Conservation (phyloP, 92 coral and sea anemone genomes). For the Parazoanthus swiftii region DNA sequence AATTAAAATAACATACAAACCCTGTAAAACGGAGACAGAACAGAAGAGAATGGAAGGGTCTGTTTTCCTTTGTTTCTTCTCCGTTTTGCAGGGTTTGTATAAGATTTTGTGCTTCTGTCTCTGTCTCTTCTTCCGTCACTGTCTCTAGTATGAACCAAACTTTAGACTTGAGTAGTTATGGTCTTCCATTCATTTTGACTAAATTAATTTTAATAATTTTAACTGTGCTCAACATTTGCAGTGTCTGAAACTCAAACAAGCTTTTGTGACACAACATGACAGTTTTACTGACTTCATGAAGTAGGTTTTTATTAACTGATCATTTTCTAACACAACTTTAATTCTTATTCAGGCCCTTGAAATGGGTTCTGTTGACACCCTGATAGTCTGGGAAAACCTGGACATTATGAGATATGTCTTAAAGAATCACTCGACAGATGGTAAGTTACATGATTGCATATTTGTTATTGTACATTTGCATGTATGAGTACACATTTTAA, state of each 20-base stretch:
- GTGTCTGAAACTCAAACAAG: not conserved
- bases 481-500: too few species aligned
- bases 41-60: too few species aligned
- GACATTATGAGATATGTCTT: constrained; percentile 88
- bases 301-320: not conserved
- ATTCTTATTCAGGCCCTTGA: constrained; percentile 73
- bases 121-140: too few species aligned
- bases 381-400: constrained; percentile 97
- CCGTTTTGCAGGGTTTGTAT: too few species aligned
- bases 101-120: too few species aligned
- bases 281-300: not conserved
- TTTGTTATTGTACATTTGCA: too few species aligned
- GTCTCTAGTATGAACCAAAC: too few species aligned
- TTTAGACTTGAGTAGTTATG: too few species aligned
- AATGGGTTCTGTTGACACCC: constrained; percentile 97
- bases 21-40: too few species aligned
- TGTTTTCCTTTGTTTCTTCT: too few species aligned
- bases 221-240: not conserved
- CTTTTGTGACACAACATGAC: not conserved
- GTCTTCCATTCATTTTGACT: too few species aligned
- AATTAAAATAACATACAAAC: too few species aligned
- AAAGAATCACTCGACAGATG: constrained; percentile 95
- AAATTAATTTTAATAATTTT: not conserved
- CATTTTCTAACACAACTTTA: not conserved
- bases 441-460: constrained; percentile 42